Evolutionary conservation across 2,113 vertebrate species (phyloP).

Genomic region (Sinocyclocheilus anshuiensis): DNA sequence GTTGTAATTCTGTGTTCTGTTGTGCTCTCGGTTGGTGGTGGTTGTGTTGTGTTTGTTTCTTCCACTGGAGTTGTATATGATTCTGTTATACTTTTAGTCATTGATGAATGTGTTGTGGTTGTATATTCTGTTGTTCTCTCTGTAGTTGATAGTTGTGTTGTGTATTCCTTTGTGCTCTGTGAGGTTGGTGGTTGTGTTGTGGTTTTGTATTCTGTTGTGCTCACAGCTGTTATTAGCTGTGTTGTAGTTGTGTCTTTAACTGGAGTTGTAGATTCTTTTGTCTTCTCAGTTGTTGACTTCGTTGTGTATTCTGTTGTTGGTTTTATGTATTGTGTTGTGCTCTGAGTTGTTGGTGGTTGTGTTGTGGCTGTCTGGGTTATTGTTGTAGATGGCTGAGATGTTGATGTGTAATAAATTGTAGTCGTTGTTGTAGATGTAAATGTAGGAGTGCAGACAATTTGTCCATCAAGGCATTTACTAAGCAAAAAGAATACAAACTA

Average conservation of each 20-base stretch:
- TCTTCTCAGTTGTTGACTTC: background rate
- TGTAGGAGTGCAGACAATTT: constrained; percentile 53
- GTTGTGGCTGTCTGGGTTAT: background rate
- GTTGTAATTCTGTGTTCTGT: constrained; percentile 4
- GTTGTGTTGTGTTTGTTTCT: background rate
- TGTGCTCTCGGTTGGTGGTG: background rate
- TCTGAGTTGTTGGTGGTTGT: background rate
- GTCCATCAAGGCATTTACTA: constrained; percentile 65
- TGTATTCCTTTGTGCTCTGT: constrained; percentile 1
- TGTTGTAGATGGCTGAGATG: background rate
- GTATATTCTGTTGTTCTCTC: background rate
- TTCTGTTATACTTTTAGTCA: background rate
- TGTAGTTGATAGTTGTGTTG: background rate
- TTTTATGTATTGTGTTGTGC: background rate
- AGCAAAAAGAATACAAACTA: constrained; percentile 8
- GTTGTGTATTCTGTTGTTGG: constrained; percentile 12
- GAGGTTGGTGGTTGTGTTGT: background rate
- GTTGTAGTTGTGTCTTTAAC: background rate
- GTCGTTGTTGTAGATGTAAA: background rate
- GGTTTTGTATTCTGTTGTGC: background rate
- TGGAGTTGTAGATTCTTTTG: background rate
- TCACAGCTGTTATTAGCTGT: background rate
- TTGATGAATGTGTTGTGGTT: background rate
- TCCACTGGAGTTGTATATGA: background rate
- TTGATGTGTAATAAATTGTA: constrained; percentile 9